Conservation (phyloP, 2,113 vertebrate species). For the Chlorocebus sabaeus region DNA sequence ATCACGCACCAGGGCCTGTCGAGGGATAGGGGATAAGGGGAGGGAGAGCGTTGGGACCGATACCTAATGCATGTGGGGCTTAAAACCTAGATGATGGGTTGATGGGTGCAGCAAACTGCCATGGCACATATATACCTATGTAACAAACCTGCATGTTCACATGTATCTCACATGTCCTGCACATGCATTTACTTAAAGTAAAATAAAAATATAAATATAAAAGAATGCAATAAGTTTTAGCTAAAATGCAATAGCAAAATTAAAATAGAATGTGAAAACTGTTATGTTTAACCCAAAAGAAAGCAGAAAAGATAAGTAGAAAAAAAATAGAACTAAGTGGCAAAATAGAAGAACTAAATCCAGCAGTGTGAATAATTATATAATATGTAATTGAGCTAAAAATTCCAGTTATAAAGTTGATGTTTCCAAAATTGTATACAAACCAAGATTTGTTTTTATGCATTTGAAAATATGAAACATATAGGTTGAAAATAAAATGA, state of each 20-base stretch:
- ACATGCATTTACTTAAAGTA: too few species aligned
- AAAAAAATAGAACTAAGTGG: not conserved
- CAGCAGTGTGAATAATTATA: not conserved
- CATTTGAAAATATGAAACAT: not conserved
- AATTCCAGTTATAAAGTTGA: not conserved
- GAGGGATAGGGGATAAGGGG: too few species aligned
- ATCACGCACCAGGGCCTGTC: too few species aligned
- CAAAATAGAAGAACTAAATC: not conserved
- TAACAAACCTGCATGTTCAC: too few species aligned
- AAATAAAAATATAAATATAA: too few species aligned
- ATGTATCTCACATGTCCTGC: too few species aligned
- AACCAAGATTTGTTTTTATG: not conserved
- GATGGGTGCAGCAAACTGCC: too few species aligned
- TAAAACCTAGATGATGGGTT: too few species aligned
- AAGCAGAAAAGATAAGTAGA: not conserved
- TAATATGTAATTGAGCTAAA: not conserved
- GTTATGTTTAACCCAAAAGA: not conserved
- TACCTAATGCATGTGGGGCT: too few species aligned
- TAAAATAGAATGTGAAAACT: not conserved
- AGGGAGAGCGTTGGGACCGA: too few species aligned
- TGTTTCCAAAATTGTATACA: not conserved
- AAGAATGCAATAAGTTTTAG: not conserved
- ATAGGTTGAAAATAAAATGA: not conserved
- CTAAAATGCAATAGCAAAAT: not conserved
- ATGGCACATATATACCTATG: too few species aligned